Percentiles rank a stretch among this genome's conserved stretches.
Evolutionary conservation across 2,888 invertebrate genomes (phyloP).

Genomic region (Smittia aterrima): DNA sequence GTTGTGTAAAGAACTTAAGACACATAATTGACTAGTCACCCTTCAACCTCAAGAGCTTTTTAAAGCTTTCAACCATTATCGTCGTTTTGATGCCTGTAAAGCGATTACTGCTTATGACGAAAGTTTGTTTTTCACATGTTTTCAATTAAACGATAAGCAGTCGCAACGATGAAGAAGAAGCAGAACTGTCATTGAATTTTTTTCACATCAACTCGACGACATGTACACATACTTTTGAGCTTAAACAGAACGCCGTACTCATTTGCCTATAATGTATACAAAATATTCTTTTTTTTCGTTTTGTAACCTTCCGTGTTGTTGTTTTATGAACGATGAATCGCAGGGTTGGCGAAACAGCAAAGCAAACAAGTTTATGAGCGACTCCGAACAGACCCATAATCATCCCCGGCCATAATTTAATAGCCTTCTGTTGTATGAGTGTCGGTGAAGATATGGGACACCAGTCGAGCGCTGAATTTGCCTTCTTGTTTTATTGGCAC

Average conservation of each 20-base stretch:
- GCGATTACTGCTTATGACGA: not conserved
- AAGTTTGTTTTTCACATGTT: not conserved
- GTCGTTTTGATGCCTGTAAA: not conserved
- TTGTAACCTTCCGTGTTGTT: slow-evolving; percentile 26
- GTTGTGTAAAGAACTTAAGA: no score
- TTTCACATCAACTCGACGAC: slow-evolving; percentile 8
- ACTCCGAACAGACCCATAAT: not conserved
- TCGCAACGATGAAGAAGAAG: not conserved
- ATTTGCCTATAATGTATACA: slow-evolving; percentile 18
- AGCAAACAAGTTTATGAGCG: not conserved
- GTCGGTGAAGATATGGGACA: not conserved
- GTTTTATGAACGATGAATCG: slow-evolving; percentile 10
- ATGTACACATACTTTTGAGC: not conserved
- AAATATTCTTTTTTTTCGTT: slow-evolving; percentile 13
- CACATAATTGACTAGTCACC: no score
- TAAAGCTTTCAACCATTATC: not conserved
- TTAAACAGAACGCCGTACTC: not conserved
- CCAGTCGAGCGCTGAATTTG: not conserved
- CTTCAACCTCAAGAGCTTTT: no score
- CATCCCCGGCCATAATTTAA: not conserved
- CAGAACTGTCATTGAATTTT: not conserved
- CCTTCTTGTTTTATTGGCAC: slow-evolving; percentile 23
- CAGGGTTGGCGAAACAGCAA: slow-evolving; percentile 1
- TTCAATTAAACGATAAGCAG: slow-evolving; percentile 4
- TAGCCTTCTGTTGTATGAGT: not conserved